A percentile compares a stretch with the other conserved stretches of the same genome.
phyloP scores from a whole-genome alignment of 2,797 vertebrate species.

The Lagorchestes hirsutus region DNA sequence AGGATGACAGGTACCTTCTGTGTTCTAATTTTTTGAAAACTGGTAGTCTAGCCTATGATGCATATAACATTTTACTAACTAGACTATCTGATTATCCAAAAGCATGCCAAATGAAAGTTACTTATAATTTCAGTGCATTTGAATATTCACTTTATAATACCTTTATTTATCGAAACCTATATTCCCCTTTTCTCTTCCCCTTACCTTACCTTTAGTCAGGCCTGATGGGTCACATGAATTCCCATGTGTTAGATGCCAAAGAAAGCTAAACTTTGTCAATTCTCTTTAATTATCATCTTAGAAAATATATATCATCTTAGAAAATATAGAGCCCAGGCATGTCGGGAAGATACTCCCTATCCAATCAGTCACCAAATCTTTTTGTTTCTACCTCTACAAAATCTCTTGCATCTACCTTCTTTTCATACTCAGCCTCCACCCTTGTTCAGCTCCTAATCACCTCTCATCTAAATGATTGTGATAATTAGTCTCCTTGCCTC shows the following conservation, averaged over 20 bases:
- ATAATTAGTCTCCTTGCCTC: not conserved
- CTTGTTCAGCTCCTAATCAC: not conserved
- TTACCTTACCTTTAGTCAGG: not conserved
- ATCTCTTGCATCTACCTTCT: not conserved
- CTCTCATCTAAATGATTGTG: not conserved
- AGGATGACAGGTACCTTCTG: not conserved
- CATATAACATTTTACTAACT: not conserved
- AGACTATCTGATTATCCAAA: not conserved
- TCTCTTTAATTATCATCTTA: not conserved
- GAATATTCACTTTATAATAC: not conserved
- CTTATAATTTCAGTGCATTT: not conserved
- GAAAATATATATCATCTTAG: not conserved
- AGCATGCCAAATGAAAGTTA: not conserved
- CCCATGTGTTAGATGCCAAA: not conserved
- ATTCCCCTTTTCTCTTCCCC: not conserved
- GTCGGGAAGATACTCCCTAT: not conserved
- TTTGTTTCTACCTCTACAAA: not conserved
- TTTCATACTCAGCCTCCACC: not conserved
- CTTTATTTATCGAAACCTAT: not conserved
- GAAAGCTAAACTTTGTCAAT: not conserved
- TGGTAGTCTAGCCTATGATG: not conserved
- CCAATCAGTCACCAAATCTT: not conserved
- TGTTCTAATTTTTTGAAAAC: not conserved
- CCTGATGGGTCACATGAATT: not conserved
- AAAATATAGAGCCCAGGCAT: not conserved